phyloP scores from a whole-genome alignment of 2,113 vertebrate species.

The Apteryx mantelli region DNA sequence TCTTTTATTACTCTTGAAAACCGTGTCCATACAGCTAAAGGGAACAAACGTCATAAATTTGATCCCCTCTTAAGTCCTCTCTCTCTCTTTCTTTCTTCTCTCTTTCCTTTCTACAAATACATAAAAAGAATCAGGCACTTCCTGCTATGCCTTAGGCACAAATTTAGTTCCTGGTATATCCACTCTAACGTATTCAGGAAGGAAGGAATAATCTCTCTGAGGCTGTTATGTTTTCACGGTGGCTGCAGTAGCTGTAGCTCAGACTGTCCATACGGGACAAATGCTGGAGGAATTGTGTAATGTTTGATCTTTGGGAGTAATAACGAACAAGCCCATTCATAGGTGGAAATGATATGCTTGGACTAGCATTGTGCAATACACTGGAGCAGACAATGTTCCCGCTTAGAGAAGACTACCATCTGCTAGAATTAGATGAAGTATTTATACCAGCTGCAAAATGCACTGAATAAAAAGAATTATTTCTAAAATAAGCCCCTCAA shows the following conservation, averaged over 20 bases:
- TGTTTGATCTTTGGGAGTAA: slow-evolving; percentile 39
- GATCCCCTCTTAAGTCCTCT: background rate
- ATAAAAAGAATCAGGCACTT: slow-evolving; percentile 23
- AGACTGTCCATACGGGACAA: background rate
- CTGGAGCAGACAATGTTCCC: background rate
- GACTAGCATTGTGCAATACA: slow-evolving; percentile 13
- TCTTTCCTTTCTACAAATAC: background rate
- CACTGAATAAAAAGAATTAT: background rate
- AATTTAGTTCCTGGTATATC: slow-evolving; percentile 21
- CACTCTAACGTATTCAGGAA: slow-evolving; percentile 40
- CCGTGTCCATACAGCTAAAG: background rate
- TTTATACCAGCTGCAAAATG: slow-evolving; percentile 3
- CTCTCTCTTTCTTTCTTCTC: background rate
- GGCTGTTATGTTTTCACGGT: background rate
- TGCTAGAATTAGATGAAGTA: background rate
- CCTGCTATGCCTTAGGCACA: slow-evolving; percentile 6
- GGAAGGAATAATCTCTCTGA: slow-evolving; percentile 40
- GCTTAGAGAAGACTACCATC: background rate
- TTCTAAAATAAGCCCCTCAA: background rate
- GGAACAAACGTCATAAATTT: background rate
- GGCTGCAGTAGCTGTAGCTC: slow-evolving; percentile 26
- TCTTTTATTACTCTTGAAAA: background rate
- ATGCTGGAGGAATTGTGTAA: background rate
- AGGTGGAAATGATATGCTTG: slow-evolving; percentile 46
- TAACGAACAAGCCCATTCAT: background rate